These are phyloP conservation scores for Formica selysi DNA, from an alignment of 1,140 invertebrate genomes.

Conservation along the genomic window DNA sequence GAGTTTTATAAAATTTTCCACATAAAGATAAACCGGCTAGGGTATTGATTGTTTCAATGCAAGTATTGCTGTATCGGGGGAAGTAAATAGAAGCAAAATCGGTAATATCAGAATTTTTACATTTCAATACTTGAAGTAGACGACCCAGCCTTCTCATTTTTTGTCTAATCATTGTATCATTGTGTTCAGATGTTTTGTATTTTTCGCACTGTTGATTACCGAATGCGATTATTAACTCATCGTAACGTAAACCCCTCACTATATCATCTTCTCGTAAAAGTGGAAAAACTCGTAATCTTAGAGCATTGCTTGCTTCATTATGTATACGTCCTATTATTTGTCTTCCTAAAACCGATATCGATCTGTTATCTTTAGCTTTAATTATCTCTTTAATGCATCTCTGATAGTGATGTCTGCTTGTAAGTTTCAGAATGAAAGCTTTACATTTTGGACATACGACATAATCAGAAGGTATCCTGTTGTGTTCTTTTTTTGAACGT, in stretches of 20 bases:
- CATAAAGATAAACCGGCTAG: background rate
- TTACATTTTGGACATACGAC: too few relatives aligned
- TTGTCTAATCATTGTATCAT: background rate
- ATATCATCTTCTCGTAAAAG: background rate
- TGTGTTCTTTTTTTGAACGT: background rate
- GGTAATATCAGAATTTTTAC: too few relatives aligned
- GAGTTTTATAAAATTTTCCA: background rate
- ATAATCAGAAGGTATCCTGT: too few relatives aligned
- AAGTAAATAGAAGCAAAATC: too few relatives aligned
- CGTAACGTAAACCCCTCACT: background rate
- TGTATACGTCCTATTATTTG: background rate
- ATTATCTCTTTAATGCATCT: background rate
- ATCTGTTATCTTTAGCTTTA: background rate
- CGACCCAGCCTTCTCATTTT: background rate
- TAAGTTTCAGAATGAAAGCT: background rate
- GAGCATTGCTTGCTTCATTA: background rate
- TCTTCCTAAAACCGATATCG: background rate
- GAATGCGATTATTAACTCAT: background rate
- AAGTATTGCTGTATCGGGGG: background rate
- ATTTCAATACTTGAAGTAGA: too few relatives aligned
- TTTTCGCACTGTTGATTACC: too few relatives aligned
- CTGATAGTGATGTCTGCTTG: too few relatives aligned
- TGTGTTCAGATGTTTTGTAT: background rate
- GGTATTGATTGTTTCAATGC: background rate
- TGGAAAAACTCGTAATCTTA: background rate